phyloP scores from a whole-genome alignment of 1,140 invertebrate genomes.

The Heterodera carotae region DNA sequence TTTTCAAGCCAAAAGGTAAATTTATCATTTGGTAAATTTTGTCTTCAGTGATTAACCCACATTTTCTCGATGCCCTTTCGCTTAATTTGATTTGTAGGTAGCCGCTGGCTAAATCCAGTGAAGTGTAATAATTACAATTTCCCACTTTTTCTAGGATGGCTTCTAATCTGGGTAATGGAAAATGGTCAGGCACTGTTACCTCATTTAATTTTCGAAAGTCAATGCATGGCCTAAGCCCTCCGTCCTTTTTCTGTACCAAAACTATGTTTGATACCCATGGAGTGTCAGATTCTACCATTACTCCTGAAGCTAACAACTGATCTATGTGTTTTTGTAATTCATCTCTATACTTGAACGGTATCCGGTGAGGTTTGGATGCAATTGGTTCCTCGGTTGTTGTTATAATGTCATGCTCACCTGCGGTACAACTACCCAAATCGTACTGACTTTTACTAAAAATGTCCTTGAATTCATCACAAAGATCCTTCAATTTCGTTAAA shows the following conservation, averaged over 20 bases:
- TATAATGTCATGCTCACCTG: conserved; percentile 20
- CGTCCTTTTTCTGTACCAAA: conserved; percentile 21
- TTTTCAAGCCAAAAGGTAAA: conserved; percentile 36
- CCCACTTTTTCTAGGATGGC: conserved; percentile 13
- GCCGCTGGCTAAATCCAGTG: conserved; percentile 16
- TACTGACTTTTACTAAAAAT: conserved; percentile 24
- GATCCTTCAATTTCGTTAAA: neutral
- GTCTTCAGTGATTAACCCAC: conserved; percentile 21
- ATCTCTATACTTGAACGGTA: conserved; percentile 4
- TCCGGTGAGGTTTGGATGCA: neutral
- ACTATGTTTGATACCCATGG: conserved; percentile 27
- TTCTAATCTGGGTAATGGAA: conserved; percentile 5
- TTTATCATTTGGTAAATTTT: conserved; percentile 34
- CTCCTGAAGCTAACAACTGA: conserved; percentile 8
- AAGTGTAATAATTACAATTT: conserved; percentile 20
- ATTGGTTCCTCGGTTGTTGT: conserved; percentile 9
- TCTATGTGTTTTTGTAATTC: conserved; percentile 10
- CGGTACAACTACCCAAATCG: conserved; percentile 23
- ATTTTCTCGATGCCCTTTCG: conserved; percentile 20
- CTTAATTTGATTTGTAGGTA: conserved; percentile 46
- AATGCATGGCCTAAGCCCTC: conserved; percentile 14
- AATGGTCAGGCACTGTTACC: conserved; percentile 15
- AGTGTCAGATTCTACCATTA: conserved; percentile 17
- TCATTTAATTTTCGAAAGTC: conserved; percentile 23
- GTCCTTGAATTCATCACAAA: conserved; percentile 18